Evolutionary conservation across 1,140 invertebrate genomes (phyloP).

Genomic region (Euborellia annulipes): DNA sequence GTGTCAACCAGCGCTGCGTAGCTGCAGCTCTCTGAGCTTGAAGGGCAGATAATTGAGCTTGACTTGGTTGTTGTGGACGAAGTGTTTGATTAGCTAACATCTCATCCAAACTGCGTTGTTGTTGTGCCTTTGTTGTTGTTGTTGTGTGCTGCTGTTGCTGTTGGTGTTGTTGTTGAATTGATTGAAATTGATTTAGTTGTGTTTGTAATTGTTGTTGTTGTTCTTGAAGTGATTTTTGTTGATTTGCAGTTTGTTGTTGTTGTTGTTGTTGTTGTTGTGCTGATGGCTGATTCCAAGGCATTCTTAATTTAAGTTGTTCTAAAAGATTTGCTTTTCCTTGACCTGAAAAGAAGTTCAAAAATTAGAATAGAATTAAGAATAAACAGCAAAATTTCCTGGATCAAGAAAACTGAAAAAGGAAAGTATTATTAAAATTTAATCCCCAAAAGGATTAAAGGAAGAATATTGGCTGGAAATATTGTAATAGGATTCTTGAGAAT

Average conservation of each 20-base stretch:
- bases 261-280: conserved; percentile 19
- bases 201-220: conserved; percentile 9
- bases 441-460: no score
- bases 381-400: no score
- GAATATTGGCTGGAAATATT: no score
- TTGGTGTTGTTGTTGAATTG: conserved; percentile 15
- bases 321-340: conserved; percentile 38
- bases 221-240: conserved; percentile 13
- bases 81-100: no score
- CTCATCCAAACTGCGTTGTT: conserved; percentile 4
- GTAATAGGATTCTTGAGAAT: no score
- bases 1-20: conserved; percentile 1
- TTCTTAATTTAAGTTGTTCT: conserved; percentile 57
- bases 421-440: no score
- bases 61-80: no score
- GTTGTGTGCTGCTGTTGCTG: conserved; percentile 14
- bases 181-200: conserved; percentile 9
- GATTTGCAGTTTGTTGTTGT: conserved; percentile 13
- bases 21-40: not conserved
- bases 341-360: no score
- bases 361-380: not conserved
- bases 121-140: no score
- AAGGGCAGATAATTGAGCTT: no score
- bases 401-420: no score
- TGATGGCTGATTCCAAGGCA: conserved; percentile 58